phyloP scores from a whole-genome alignment of 1,140 invertebrate species.

The Ips nitidus region DNA sequence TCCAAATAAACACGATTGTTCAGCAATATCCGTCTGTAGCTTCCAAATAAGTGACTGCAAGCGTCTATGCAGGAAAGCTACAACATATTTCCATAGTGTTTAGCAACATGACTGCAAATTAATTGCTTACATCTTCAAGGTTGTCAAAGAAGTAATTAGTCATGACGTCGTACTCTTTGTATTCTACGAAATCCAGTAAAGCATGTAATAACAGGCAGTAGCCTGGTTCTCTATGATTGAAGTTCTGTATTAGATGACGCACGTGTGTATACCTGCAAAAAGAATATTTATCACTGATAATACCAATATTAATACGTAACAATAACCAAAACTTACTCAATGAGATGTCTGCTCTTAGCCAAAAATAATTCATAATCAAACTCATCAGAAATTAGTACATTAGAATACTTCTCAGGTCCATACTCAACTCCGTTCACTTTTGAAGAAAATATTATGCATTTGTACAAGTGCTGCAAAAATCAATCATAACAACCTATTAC shows the following conservation, averaged over 20 bases:
- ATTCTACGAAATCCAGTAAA: conserved; percentile 32
- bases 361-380: conserved; percentile 36
- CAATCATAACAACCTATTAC: neutral
- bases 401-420: conserved; percentile 34
- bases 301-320: neutral
- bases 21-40: conserved; percentile 18
- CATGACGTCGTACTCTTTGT: conserved; percentile 30
- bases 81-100: neutral
- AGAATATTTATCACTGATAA: neutral
- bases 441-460: conserved; percentile 24
- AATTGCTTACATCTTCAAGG: conserved; percentile 18
- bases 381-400: conserved; percentile 31
- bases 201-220: conserved; percentile 27
- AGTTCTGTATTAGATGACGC: conserved; percentile 26
- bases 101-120: neutral
- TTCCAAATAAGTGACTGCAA: conserved; percentile 6
- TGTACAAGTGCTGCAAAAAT: conserved; percentile 35
- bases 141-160: conserved; percentile 32
- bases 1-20: conserved; percentile 19
- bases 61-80: conserved; percentile 24
- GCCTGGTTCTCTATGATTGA: conserved; percentile 31
- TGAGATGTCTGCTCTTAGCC: conserved; percentile 27
- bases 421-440: conserved; percentile 22
- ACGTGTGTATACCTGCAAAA: conserved; percentile 33
- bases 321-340: conserved; percentile 24